Evolutionary conservation across 1,140 invertebrate genomes (phyloP).

Genomic region (Ctenoplectra terminalis): DNA sequence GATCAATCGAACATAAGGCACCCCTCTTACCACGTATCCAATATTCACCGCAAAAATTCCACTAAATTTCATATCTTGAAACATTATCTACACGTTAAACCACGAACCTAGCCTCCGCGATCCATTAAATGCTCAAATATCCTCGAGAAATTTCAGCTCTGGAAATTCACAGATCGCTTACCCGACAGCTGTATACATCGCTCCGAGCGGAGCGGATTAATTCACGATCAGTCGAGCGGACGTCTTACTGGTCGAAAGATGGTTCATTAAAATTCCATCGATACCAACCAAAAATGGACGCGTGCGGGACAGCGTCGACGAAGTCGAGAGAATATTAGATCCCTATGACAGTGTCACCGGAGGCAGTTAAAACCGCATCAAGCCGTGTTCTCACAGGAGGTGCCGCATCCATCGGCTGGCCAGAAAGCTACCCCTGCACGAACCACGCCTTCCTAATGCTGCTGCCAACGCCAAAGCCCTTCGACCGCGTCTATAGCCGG

Average conservation of each 20-base stretch:
- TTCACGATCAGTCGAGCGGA: background rate
- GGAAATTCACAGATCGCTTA: background rate
- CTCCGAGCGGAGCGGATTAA: background rate
- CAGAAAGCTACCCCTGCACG: conserved; percentile 10
- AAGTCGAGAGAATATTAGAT: conserved; percentile 30
- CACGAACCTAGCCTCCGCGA: background rate
- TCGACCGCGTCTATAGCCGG: conserved; percentile 24
- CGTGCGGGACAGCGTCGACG: background rate
- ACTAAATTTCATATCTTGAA: background rate
- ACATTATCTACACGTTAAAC: background rate
- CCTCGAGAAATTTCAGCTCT: background rate
- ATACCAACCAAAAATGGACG: conserved; percentile 22
- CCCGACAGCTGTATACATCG: background rate
- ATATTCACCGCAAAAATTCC: background rate
- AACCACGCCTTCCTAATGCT: conserved; percentile 67
- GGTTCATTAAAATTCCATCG: conserved; percentile 41
- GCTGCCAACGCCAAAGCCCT: conserved; percentile 63
- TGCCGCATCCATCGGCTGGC: conserved; percentile 49
- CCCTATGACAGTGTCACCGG: conserved; percentile 47
- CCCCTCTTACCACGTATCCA: background rate
- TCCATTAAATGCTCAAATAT: background rate
- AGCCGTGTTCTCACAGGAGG: conserved; percentile 47
- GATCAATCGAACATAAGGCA: too few relatives aligned
- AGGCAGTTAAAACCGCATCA: conserved; percentile 72
- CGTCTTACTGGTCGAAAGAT: background rate